A percentile compares a stretch with the other conserved stretches of the same genome.
phyloP scores from a whole-genome alignment of 2,113 vertebrate genomes.

The Gasterosteus nipponicus region DNA sequence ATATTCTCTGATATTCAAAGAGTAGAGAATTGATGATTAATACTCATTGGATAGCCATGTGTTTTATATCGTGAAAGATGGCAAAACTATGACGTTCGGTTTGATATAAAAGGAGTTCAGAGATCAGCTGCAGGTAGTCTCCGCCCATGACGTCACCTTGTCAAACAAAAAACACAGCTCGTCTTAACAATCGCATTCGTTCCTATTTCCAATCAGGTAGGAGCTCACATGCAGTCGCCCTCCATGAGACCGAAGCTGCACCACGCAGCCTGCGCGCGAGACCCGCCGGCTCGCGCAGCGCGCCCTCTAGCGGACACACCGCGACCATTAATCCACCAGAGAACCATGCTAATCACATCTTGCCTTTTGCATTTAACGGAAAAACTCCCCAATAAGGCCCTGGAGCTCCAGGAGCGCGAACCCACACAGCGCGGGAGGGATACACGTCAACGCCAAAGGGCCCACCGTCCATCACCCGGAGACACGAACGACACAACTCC shows the following conservation, averaged over 20 bases:
- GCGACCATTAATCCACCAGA: conserved; percentile 50
- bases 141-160: background rate
- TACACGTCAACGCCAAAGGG: conserved; percentile 24
- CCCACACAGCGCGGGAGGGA: conserved; percentile 15
- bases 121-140: background rate
- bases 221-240: background rate
- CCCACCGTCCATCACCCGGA: conserved; percentile 22
- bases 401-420: conserved; percentile 26
- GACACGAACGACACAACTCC: conserved; percentile 37
- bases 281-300: background rate
- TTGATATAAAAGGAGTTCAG: background rate
- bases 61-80: background rate
- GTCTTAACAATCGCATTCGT: background rate
- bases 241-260: conserved; percentile 6
- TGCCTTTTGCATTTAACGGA: conserved; percentile 16
- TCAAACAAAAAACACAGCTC: background rate
- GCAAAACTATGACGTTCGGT: background rate
- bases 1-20: background rate
- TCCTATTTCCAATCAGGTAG: too few species aligned
- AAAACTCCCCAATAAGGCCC: background rate
- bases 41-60: background rate
- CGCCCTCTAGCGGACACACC: conserved; percentile 58
- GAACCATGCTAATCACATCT: conserved; percentile 43
- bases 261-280: background rate
- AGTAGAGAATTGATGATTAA: background rate